A percentile compares a stretch with the other conserved stretches of the same genome.
Evolutionary conservation across 1,140 invertebrate genomes (phyloP).

Genomic region (Trissolcus basalis): DNA sequence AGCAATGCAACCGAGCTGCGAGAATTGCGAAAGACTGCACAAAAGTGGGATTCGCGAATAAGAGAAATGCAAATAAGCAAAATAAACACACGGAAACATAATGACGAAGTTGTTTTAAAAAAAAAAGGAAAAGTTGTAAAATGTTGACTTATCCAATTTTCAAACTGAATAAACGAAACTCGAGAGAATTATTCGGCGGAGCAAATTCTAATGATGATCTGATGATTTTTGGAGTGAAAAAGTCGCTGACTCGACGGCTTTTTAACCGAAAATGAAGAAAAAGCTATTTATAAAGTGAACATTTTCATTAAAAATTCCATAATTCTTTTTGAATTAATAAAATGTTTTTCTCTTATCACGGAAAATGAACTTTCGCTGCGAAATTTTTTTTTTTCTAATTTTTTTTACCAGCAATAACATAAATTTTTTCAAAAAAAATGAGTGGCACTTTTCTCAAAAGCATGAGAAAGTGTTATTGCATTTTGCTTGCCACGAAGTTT

Average conservation of each 20-base stretch:
- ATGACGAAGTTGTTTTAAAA: neutral
- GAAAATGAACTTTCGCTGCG: too few relatives aligned
- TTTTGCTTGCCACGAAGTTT: conserved; percentile 7
- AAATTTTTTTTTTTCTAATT: too few relatives aligned
- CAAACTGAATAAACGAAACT: neutral
- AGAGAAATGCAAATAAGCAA: conserved; percentile 3
- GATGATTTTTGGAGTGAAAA: neutral
- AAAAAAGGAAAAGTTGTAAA: neutral
- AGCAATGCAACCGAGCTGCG: conserved; percentile 4
- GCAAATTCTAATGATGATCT: neutral
- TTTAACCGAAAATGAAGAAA: too few relatives aligned
- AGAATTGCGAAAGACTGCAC: neutral
- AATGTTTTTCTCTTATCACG: too few relatives aligned
- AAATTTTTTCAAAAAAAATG: neutral
- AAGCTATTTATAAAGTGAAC: too few relatives aligned
- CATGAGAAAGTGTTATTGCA: neutral
- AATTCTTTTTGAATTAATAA: too few relatives aligned
- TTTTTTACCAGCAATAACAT: neutral
- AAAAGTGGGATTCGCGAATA: conserved; percentile 1
- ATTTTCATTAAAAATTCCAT: too few relatives aligned
- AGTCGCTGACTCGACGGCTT: too few relatives aligned
- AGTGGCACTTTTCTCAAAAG: too few relatives aligned
- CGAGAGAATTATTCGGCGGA: neutral
- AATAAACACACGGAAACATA: conserved; percentile 2
- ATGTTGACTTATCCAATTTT: neutral